Evolutionary conservation across 2,888 invertebrate species (phyloP).

Genomic region (Sminthurinus aureus): DNA sequence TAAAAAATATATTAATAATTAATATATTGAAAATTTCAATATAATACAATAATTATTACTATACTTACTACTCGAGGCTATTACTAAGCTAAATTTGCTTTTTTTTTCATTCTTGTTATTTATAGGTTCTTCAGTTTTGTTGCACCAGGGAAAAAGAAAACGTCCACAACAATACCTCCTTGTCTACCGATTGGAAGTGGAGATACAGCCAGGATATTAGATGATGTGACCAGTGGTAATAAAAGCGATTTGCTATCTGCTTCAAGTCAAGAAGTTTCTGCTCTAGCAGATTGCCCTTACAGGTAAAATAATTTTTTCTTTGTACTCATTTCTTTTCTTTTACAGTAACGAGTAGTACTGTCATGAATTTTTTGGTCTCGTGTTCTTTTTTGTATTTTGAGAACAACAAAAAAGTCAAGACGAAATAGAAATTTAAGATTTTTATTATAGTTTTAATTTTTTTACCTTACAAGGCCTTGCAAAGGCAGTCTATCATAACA

Average conservation of each 20-base stretch:
- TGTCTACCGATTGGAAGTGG: slow-evolving; percentile 59
- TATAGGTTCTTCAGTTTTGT: slow-evolving; percentile 88
- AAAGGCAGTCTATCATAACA: too few species aligned
- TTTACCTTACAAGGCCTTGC: too few species aligned
- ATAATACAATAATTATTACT: background rate
- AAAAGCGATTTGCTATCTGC: slow-evolving; percentile 54
- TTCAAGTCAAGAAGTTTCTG: slow-evolving; percentile 55
- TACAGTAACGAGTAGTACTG: too few species aligned
- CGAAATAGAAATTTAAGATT: too few species aligned
- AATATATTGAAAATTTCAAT: too few species aligned
- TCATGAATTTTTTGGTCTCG: too few species aligned
- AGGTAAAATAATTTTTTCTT: slow-evolving; percentile 45
- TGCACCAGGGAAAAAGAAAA: slow-evolving; percentile 85
- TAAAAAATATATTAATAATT: too few species aligned
- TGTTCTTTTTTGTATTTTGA: too few species aligned
- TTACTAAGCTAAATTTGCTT: background rate
- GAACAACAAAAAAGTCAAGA: too few species aligned
- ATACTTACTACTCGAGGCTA: too few species aligned
- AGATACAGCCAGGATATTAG: slow-evolving; percentile 53
- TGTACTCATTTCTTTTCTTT: background rate
- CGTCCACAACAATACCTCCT: slow-evolving; percentile 70
- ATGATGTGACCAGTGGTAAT: slow-evolving; percentile 57
- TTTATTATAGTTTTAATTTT: too few species aligned
- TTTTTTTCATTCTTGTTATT: slow-evolving; percentile 27
- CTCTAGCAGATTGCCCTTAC: slow-evolving; percentile 58